Evolutionary conservation across 1,140 invertebrate genomes (phyloP), one percentile per base, ranked within the genome.

Genomic region (Zaprionus lachaisei): DNA sequence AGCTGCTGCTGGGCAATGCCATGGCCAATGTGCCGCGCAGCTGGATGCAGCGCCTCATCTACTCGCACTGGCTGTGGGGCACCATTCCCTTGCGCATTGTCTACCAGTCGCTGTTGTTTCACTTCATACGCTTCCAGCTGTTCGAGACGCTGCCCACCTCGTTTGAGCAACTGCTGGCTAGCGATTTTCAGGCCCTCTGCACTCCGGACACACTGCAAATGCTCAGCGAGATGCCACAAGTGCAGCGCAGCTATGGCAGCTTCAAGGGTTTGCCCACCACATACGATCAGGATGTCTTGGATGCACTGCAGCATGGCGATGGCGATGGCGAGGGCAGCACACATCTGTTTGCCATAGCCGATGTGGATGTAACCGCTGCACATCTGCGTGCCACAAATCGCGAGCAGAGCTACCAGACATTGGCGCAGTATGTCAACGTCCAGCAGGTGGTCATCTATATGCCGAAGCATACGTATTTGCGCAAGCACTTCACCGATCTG

Each of bases 21-120:
- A 2, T 89, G 44, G 17, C 17, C 0, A 72, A 61, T 1, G 20
- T 81, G 38, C 81, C 84, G 0, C 66, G 66, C 17, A n/a, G 22
- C 7, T 89, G 85, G 84, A 7, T 44, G 51, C 85, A 79, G 9
- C 82, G 90, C 2, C n/a, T 80, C 15, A 73, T 90, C 58, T 81
- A 80, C 17, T 63, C 72, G 17, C 83, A 92, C 22, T 91, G 90
- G 90, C 55, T 91, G n/a, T 73, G 75, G 31, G 74, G 83, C 28
- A 81, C 76, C 34, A 65, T 91, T 1, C 77, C 85, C 0, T 49
- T 92, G 38, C 61, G 90, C 4, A 71, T 91, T 9, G 72, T 31
- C 58, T 92, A 92, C 47, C 84, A 92, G 12, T 85, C 85, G 2
- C 69, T 92, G 22, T 68, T 92, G 14, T 92, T 86, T 44, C 86